Base-by-base conservation (phyloP, 2,797 vertebrate genomes). In the Ctenopoma multispine region DNA sequence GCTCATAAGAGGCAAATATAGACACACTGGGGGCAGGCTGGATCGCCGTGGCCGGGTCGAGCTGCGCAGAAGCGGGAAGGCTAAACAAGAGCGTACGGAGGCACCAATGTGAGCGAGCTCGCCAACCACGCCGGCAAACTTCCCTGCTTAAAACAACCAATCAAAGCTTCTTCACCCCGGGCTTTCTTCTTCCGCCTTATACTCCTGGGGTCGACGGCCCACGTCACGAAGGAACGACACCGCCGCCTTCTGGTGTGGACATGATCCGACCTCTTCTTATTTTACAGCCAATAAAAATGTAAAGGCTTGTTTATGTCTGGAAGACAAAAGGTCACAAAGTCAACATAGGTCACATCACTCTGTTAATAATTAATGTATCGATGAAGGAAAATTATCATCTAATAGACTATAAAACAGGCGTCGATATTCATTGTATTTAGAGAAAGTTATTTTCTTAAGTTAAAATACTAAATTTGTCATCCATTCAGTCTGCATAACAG, bases 21-120 rank as follows among this genome's bases (percentile, higher is more conserved):
- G 59, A 83, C 77, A 63, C 79, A 34, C 63, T 57, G 72, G 75
- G 75, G 84, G 57, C 65, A 83, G 80, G 71, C 69, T 73, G 78
- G 53, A 43, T 44, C 31, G 73, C 87, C 92, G 84, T 89, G 89
- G 93, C 91, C 92, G 90, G 89, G 80, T 84, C 69, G 86, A 85
- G 90, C 81, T 92, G 94, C 93, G 91, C 93, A 90, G 92, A 89
- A 92, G 94, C 95, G 94, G 94, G 93, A 94, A 94, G 89, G 90
- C 86, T 82, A 85, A 82, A 81, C 79, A 71, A 55, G 66, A 91
- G 71, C 76, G 63, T 55, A 75, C 47, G 59, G 75, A 44, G 65
- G 77, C 73, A 81, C 69, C 80, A 80, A 80, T 76, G 79, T 80
- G 74, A 55, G 58, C 21, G 73, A 66, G 78, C 21, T 61, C 41